Percentiles rank a stretch among this genome's conserved stretches.
These are phyloP conservation scores for Orchesella flavescens DNA, from an alignment of 2,888 invertebrate genomes.

Conservation along the genomic window DNA sequence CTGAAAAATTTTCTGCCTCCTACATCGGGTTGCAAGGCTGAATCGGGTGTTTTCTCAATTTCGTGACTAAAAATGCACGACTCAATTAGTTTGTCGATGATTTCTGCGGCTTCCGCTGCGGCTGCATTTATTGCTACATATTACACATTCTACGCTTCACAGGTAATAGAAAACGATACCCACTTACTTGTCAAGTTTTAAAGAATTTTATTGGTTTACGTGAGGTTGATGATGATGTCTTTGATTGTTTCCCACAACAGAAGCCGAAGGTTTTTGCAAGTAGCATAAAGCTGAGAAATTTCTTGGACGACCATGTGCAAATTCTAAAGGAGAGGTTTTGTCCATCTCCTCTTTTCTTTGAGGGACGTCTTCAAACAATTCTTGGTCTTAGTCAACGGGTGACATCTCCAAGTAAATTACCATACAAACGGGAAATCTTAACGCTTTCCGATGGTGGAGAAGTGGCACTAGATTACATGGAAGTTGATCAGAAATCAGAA, in stretches of 20 bases:
- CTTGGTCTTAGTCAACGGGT: constrained; percentile 55
- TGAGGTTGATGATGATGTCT: not conserved
- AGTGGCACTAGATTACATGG: constrained; percentile 85
- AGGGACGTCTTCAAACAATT: constrained; percentile 61
- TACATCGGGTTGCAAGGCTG: no score
- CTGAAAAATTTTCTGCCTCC: no score
- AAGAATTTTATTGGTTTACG: no score
- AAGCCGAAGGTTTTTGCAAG: constrained; percentile 56
- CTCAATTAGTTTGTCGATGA: not conserved
- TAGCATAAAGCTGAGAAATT: constrained; percentile 79
- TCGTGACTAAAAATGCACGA: constrained; percentile 22
- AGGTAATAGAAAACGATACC: constrained; percentile 20
- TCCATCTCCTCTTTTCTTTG: constrained; percentile 83
- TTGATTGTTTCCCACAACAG: constrained; percentile 22
- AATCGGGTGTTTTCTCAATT: no score
- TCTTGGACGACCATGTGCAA: constrained; percentile 80
- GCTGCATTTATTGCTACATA: constrained; percentile 26
- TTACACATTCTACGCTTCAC: constrained; percentile 33
- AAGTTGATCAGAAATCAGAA: constrained; percentile 7
- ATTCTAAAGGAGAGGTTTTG: constrained; percentile 82
- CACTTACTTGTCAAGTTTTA: constrained; percentile 10
- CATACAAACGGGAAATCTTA: constrained; percentile 78
- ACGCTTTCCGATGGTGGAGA: constrained; percentile 84
- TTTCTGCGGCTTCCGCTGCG: constrained; percentile 17
- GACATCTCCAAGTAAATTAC: constrained; percentile 30